Conservation (phyloP, 92 coral and sea anemone genomes). For the Epizoanthus ramosus region DNA sequence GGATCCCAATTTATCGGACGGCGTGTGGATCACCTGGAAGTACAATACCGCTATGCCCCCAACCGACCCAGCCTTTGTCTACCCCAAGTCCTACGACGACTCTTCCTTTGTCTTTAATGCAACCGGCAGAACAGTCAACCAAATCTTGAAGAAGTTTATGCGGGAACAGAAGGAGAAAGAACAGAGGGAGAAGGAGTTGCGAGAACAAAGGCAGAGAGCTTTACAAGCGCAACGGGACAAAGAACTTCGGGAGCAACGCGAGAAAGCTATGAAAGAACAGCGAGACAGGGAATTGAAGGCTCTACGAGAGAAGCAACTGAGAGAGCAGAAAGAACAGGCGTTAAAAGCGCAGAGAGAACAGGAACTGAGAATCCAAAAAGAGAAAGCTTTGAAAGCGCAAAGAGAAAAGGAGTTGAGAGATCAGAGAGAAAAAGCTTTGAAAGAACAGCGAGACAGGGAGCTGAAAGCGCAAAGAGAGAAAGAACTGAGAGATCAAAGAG, state of each 20-base stretch:
- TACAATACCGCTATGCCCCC: slow-evolving; percentile 72
- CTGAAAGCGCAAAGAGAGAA: slow-evolving; percentile 21
- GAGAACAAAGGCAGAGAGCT: slow-evolving; percentile 27
- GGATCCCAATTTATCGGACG: slow-evolving; percentile 88
- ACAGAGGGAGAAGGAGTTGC: not conserved
- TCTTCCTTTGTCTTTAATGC: slow-evolving; percentile 63
- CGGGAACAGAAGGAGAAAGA: slow-evolving; percentile 56
- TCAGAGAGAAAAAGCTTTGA: not conserved
- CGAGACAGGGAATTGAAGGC: slow-evolving; percentile 14
- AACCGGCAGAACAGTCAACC: slow-evolving; percentile 50
- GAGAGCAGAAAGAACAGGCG: not conserved
- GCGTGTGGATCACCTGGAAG: slow-evolving; percentile 95
- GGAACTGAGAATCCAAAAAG: no score
- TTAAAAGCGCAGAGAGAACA: not conserved
- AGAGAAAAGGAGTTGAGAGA: not conserved
- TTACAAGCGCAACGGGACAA: slow-evolving; percentile 14
- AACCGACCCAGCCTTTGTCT: slow-evolving; percentile 75
- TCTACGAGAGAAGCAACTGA: slow-evolving; percentile 5
- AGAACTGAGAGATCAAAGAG: slow-evolving; percentile 8
- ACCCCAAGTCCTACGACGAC: slow-evolving; percentile 91
- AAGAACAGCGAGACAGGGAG: slow-evolving; percentile 19
- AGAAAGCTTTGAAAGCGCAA: no score
- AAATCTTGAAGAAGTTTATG: slow-evolving; percentile 74
- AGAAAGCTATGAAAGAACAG: slow-evolving; percentile 42
- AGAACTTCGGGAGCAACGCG: slow-evolving; percentile 51